phyloP scores from a whole-genome alignment of 2,888 invertebrate genomes.

The Noctua comes region DNA sequence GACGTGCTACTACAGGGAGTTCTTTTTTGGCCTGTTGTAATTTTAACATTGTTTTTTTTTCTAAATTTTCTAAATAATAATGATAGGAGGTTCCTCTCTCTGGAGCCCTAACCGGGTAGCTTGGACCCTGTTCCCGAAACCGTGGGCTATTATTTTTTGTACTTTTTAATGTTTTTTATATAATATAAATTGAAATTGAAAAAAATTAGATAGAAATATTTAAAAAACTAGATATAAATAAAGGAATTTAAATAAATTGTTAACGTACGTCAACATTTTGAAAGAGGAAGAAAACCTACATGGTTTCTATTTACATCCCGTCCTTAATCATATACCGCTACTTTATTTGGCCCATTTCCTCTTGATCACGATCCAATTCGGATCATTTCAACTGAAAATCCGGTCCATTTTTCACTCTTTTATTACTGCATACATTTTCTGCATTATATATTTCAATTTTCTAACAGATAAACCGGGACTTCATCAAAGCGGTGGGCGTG shows the following conservation, averaged over 20 bases:
- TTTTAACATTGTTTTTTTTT: background rate
- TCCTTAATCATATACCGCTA: slow-evolving; percentile 17
- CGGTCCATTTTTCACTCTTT: slow-evolving; percentile 47
- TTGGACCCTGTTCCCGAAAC: too few species aligned
- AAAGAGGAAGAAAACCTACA: slow-evolving; percentile 2
- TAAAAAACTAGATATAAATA: too few species aligned
- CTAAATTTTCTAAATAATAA: too few species aligned
- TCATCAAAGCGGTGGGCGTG: slow-evolving; percentile 66
- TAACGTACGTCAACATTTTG: background rate
- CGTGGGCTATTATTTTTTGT: too few species aligned
- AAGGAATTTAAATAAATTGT: background rate
- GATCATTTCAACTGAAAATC: slow-evolving; percentile 43
- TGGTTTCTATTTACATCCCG: background rate
- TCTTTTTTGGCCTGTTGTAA: background rate
- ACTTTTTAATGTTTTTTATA: too few species aligned
- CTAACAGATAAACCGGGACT: slow-evolving; percentile 64
- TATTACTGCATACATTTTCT: slow-evolving; percentile 50
- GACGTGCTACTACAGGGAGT: background rate
- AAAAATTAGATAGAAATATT: too few species aligned
- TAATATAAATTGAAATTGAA: too few species aligned
- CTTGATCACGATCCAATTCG: slow-evolving; percentile 42
- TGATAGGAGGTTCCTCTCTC: background rate
- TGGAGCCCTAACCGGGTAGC: too few species aligned
- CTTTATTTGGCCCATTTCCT: slow-evolving; percentile 45
- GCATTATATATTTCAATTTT: slow-evolving; percentile 60